Percentiles rank a stretch among this genome's conserved stretches.
Evolutionary conservation across 2,797 vertebrate genomes (phyloP).

Genomic region (Labroides dimidiatus): DNA sequence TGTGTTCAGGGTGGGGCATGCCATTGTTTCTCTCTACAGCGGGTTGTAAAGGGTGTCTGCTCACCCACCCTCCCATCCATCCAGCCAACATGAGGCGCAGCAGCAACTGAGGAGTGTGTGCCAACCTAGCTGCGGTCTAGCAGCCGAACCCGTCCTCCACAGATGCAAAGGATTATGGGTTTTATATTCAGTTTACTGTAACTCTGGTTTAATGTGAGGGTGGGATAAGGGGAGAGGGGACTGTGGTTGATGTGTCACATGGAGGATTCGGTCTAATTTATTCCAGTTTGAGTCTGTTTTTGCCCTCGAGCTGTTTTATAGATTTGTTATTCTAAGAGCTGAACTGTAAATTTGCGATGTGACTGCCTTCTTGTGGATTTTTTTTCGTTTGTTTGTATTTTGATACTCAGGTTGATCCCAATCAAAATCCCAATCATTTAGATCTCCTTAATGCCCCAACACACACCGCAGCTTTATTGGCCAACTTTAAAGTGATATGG

Average conservation of each 20-base stretch:
- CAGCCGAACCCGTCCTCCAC: slow-evolving; percentile 45
- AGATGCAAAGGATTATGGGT: slow-evolving; percentile 81
- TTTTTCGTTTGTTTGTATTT: neutral
- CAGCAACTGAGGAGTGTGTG: slow-evolving; percentile 54
- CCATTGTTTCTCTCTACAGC: slow-evolving; percentile 41
- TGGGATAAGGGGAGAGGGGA: slow-evolving; percentile 55
- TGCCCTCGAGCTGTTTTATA: slow-evolving; percentile 55
- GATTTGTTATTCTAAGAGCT: slow-evolving; percentile 61
- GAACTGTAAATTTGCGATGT: slow-evolving; percentile 38
- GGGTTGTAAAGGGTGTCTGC: slow-evolving; percentile 52
- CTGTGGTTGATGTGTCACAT: slow-evolving; percentile 68
- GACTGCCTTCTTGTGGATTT: neutral
- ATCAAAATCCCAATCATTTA: slow-evolving; percentile 51
- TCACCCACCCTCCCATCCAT: slow-evolving; percentile 38
- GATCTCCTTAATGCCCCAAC: slow-evolving; percentile 28
- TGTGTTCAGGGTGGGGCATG: slow-evolving; percentile 57
- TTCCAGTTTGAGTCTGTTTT: slow-evolving; percentile 58
- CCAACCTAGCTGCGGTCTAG: slow-evolving; percentile 61
- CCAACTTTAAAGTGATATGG: slow-evolving; percentile 41
- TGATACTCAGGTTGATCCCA: slow-evolving; percentile 24
- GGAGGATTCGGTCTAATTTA: slow-evolving; percentile 54
- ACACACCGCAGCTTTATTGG: slow-evolving; percentile 28
- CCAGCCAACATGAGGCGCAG: slow-evolving; percentile 50
- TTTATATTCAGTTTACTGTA: slow-evolving; percentile 79
- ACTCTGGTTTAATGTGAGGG: slow-evolving; percentile 71